These are phyloP conservation scores for Clarias laeviceps DNA, from an alignment of 2,797 vertebrate genomes.

Conservation along the genomic window DNA sequence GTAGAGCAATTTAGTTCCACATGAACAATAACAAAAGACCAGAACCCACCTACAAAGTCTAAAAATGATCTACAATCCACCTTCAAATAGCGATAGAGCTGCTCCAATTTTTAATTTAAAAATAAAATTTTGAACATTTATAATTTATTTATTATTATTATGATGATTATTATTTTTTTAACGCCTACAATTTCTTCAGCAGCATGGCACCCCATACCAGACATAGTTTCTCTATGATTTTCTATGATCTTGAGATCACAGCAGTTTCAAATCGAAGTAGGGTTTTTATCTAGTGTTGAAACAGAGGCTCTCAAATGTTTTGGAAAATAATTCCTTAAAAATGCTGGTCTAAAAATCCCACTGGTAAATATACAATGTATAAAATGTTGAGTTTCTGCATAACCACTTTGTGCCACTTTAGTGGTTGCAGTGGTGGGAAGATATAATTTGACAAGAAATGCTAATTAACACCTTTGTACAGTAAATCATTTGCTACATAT, in stretches of 20 bases:
- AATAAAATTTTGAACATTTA: too few species aligned
- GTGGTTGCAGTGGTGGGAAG: constrained; percentile 51
- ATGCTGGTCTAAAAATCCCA: neutral
- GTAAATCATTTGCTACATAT: constrained; percentile 56
- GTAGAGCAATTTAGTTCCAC: too few species aligned
- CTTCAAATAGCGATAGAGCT: too few species aligned
- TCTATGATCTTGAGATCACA: too few species aligned
- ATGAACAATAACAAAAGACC: too few species aligned
- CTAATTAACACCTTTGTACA: constrained; percentile 64
- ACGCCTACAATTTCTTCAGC: too few species aligned
- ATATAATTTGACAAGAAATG: constrained; percentile 65
- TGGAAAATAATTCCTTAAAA: neutral
- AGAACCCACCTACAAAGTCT: too few species aligned
- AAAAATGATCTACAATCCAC: too few species aligned
- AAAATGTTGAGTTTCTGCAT: constrained; percentile 35
- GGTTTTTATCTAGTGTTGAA: neutral
- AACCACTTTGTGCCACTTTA: constrained; percentile 40
- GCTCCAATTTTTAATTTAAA: too few species aligned
- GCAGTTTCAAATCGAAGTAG: neutral
- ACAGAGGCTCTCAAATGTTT: constrained; percentile 3
- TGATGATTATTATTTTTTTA: too few species aligned
- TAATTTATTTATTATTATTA: too few species aligned
- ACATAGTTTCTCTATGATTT: neutral
- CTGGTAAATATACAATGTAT: constrained; percentile 24
- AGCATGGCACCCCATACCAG: too few species aligned